Conservation (phyloP, 2,113 vertebrate genomes). For the Chroicocephalus ridibundus region DNA sequence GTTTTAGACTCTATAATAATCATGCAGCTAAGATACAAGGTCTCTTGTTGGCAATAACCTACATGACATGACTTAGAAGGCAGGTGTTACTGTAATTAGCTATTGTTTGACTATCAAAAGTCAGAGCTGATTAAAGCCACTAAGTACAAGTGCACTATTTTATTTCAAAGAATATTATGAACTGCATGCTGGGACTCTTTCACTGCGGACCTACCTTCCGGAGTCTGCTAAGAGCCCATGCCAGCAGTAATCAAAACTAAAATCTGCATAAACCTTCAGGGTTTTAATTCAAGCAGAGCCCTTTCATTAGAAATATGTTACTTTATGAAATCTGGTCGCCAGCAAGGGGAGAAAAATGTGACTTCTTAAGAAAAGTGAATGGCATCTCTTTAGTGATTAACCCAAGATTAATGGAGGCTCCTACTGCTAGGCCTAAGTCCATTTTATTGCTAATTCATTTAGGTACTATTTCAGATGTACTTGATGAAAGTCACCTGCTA, state of each 20-base stretch:
- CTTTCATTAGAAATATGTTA: constrained; percentile 99
- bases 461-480: constrained; percentile 97
- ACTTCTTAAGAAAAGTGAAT: constrained; percentile 98
- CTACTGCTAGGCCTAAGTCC: constrained; percentile 95
- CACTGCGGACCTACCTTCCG: constrained; percentile 89
- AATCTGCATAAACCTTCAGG: constrained; percentile 94
- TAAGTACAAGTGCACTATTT: constrained; percentile 95
- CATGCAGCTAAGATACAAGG: constrained; percentile 83
- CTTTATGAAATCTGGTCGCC: constrained; percentile 94
- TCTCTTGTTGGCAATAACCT: constrained; percentile 89
- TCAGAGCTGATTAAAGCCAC: constrained; percentile 99
- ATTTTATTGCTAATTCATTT: constrained; percentile 99
- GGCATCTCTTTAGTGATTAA: constrained; percentile 99
- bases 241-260: constrained; percentile 98
- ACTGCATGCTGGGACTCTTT: constrained; percentile 97
- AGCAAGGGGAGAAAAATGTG: constrained; percentile 95
- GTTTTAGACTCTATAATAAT: constrained; percentile 73
- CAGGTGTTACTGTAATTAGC: constrained; percentile 99
- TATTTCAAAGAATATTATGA: constrained; percentile 97
- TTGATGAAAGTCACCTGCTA: constrained; percentile 96
- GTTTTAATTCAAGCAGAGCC: constrained; percentile 96
- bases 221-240: constrained; percentile 96
- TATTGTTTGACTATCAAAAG: constrained; percentile 99
- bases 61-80: constrained; percentile 89
- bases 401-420: constrained; percentile 96